Percentiles rank a stretch among this genome's conserved stretches.
Conservation (phyloP, 2,797 vertebrate genomes). For the Thamnophis elegans region DNA sequence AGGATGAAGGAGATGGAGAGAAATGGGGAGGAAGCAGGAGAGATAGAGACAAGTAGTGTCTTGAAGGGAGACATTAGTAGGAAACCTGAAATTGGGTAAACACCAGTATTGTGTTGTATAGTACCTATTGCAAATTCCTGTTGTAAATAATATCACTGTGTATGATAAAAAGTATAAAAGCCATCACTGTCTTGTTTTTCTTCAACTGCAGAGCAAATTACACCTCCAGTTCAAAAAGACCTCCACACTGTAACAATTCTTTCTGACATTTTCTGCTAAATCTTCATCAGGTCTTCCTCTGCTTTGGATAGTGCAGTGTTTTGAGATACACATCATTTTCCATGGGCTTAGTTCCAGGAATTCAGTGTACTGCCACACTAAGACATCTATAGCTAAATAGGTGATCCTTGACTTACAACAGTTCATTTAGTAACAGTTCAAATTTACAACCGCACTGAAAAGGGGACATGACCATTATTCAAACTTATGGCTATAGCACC, state of each 20-base stretch:
- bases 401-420: neutral
- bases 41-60: neutral
- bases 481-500: neutral
- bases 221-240: neutral
- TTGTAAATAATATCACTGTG: neutral
- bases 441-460: neutral
- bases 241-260: neutral
- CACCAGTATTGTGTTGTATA: neutral
- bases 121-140: neutral
- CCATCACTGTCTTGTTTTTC: neutral
- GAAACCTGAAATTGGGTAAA: neutral
- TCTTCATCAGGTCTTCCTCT: constrained; percentile 57
- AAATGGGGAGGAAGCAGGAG: neutral
- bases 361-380: constrained; percentile 60
- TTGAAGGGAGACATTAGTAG: neutral
- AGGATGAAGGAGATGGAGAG: neutral
- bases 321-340: constrained; percentile 61
- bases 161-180: neutral
- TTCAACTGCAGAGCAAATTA: neutral
- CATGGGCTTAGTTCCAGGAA: constrained; percentile 70
- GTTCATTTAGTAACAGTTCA: neutral
- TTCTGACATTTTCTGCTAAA: constrained; percentile 52
- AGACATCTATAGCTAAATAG: constrained; percentile 71
- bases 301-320: constrained; percentile 55
- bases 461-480: neutral